phyloP scores from a whole-genome alignment of 2,888 invertebrate genomes.

The Leuctra nigra region DNA sequence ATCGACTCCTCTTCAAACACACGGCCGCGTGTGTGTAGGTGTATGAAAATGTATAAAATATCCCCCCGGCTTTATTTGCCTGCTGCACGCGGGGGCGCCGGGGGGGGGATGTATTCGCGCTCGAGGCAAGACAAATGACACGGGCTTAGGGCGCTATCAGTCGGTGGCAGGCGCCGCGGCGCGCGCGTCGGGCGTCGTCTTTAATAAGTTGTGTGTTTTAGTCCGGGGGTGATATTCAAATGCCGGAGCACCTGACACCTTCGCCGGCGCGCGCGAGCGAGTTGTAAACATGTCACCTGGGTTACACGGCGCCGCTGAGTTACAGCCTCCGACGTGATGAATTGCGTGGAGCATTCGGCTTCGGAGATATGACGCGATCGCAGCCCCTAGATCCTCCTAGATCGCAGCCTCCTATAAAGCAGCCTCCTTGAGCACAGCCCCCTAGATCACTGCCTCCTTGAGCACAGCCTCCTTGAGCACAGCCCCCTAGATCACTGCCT shows the following conservation, averaged over 20 bases:
- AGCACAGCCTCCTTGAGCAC: no score
- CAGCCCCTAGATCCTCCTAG: no score
- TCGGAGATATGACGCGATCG: no score
- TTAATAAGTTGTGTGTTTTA: slow-evolving; percentile 14
- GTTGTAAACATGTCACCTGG: slow-evolving; percentile 15
- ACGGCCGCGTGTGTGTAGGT: neutral
- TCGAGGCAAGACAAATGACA: slow-evolving; percentile 5
- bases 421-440: no score
- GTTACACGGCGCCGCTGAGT: no score
- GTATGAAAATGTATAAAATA: slow-evolving; percentile 8
- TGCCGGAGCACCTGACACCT: slow-evolving; percentile 15
- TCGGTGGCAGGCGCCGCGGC: slow-evolving; percentile 1
- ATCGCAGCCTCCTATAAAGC: no score
- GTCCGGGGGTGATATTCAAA: neutral
- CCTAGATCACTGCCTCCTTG: no score
- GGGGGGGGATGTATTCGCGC: slow-evolving; percentile 8
- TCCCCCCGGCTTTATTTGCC: slow-evolving; percentile 2
- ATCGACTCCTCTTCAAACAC: neutral
- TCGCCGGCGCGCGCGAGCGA: no score
- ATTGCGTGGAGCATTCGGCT: no score
- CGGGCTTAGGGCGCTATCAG: slow-evolving; percentile 17
- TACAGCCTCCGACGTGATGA: no score
- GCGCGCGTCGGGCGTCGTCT: neutral
- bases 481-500: no score
- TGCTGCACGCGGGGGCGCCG: neutral